phyloP scores from a whole-genome alignment of 2,113 vertebrate species.

The Mustela nigripes region DNA sequence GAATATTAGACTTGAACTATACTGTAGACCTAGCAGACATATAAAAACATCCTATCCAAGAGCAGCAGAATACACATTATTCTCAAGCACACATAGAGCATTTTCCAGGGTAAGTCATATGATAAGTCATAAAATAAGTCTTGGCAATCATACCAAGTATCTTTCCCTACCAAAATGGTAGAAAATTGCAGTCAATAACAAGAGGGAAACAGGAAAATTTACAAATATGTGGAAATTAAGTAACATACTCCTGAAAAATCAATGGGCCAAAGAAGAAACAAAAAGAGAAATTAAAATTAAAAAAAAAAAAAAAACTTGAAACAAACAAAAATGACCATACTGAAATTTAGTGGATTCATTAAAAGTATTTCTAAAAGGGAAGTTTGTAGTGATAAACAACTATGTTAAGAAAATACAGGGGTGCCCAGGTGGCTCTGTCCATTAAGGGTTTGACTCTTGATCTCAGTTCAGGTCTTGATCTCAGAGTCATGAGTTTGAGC shows the following conservation, averaged over 20 bases:
- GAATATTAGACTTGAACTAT: neutral
- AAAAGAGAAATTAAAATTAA: neutral
- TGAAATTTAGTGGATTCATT: neutral
- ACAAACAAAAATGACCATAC: neutral
- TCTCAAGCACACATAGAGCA: neutral
- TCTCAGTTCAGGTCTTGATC: neutral
- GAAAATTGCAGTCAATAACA: neutral
- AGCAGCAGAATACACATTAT: neutral
- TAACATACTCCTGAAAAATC: neutral
- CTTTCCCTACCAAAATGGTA: neutral
- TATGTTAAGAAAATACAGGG: neutral
- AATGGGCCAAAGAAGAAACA: neutral
- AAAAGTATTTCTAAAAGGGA: neutral
- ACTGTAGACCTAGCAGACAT: neutral
- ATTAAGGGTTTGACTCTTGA: neutral
- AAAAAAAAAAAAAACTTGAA: neutral
- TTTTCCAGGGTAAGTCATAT: neutral
- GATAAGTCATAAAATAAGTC: neutral
- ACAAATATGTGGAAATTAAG: neutral
- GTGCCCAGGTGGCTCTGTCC: rapidly evolving
- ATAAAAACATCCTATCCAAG: neutral
- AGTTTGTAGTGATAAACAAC: neutral
- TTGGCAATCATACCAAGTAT: neutral
- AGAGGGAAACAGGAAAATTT: neutral
- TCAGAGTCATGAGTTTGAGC: neutral